Conservation (phyloP, 2,797 vertebrate species). For the Chelonia mydas region DNA sequence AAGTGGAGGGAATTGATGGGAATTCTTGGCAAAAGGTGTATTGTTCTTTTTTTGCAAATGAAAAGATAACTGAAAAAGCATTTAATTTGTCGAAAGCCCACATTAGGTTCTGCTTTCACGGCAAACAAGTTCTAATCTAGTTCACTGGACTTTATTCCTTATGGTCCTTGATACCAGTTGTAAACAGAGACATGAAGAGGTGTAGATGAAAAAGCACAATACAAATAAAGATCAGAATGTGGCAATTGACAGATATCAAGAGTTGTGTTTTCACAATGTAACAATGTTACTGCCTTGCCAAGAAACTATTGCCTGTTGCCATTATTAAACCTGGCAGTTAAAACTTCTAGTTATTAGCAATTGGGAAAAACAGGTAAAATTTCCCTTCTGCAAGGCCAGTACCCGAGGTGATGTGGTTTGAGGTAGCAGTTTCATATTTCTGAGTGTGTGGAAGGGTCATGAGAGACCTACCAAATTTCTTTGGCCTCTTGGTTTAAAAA, state of each 20-base stretch:
- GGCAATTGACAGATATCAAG: background rate
- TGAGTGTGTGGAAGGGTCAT: no score
- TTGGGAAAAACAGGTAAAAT: slow-evolving; percentile 4
- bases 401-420: background rate
- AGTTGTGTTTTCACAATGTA: slow-evolving; percentile 33
- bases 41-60: background rate
- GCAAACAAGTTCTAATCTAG: background rate
- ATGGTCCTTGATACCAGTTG: background rate
- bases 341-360: background rate
- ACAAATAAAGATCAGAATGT: background rate
- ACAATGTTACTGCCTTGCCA: background rate
- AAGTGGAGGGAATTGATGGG: no score
- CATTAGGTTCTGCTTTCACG: background rate
- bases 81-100: slow-evolving; percentile 2
- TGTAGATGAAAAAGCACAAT: slow-evolving; percentile 12
- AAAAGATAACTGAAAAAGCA: background rate
- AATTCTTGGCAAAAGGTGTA: slow-evolving; percentile 8
- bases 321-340: slow-evolving; percentile 27
- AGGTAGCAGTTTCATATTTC: background rate
- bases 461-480: no score
- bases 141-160: accelerated
- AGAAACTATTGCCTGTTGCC: background rate
- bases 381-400: slow-evolving; percentile 10
- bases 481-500: no score
- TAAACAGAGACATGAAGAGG: background rate